Evolutionary conservation across 2,888 invertebrate genomes (phyloP), one percentile per base, ranked within the genome.

Genomic region (Polyploca ridens): DNA sequence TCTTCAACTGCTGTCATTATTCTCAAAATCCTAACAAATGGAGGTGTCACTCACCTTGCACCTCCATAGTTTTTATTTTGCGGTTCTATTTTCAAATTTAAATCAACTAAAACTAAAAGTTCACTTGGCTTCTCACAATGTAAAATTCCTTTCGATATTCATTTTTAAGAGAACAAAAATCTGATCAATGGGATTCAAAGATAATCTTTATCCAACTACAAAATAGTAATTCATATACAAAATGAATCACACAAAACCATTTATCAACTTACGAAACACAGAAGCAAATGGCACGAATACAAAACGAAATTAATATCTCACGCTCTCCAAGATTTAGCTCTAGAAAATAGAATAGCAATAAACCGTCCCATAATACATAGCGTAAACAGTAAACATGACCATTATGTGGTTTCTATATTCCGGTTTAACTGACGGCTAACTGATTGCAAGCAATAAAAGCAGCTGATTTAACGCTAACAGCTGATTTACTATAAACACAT

Each of bases 401-500:
- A 78, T 84, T 82, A 81, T 76, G 82, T 72, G 81, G 81, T 81
- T 75, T 67, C 74, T 19, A 68, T 68, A 71, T 72, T 73, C 75
- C 76, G 75, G 77, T 76, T 81, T 75, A 73, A 77, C 79, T 74
- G 79, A 77, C 78, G 69, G 70, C 71, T 78, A 81, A 82, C 79
- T 80, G 75, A 83, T 82, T 71, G 82, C 75, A 67, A 63, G 82
- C 78, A 75, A 81, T 87, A 86, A 86, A 87, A 81, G 63, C 67
- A 65, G 71, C 76, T 81, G 85, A 85, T 88, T 86, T 85, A 85
- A 76, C 72, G 79, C 76, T 66, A 80, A 84, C 83, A 84, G 82
- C 83, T 87, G 84, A 82, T 83, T 75, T 70, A 74, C 57, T 61
- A 70, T 72, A 70, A 71, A 73, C 78, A 73, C 58, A 61, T 62